Base-by-base conservation (phyloP, 2,797 vertebrate species). In the Podarcis lilfordi region DNA sequence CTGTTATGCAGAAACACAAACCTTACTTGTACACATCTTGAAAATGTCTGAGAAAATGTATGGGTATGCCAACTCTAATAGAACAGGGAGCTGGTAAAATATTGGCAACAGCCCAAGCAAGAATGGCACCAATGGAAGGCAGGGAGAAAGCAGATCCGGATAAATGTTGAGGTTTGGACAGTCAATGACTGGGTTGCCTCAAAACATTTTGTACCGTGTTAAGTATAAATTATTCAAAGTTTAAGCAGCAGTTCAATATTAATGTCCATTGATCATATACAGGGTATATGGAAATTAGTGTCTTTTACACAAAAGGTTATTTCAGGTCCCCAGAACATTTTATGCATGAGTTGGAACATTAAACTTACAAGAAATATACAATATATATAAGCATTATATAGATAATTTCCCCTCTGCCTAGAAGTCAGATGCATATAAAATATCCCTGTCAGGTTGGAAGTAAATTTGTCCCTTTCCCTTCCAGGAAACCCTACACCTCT, bases 331-430 rank as follows among this genome's bases (percentile, higher is more conserved):
- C 35, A 2, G 5, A 0, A 27, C 29, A 27, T 64, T 89, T 87
- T 69, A 71, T 7, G 5, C 7, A 17, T 7, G 8, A 68, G 3
- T 1, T 64, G 45, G 29, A 82, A n/a, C 1, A 1, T 1, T 77
- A 40, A 69, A 5, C 61, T 88, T 55, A 81, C 29, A 80, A 66
- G 40, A 88, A 88, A 90, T 13, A 17, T 75, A 8, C 8, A 84
- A 83, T 61, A 50, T 89, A 29, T 82, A n/a, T 1, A 86, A 32
- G 0, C 50, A 85, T 7, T 0, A 75, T 25, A 68, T 78, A 27
- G n/a, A 86, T 81, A 50, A 55, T 71, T 64, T 91, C 77, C 75
- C 9, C 17, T 68, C 17, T 50, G 5, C 27, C 85, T 80, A 72
- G 2, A 93, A 92, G 86, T 69, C 0, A 80, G 8, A 7, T 27